Base-by-base conservation (phyloP, 2,888 invertebrate species). In the Therioaphis trifolii region DNA sequence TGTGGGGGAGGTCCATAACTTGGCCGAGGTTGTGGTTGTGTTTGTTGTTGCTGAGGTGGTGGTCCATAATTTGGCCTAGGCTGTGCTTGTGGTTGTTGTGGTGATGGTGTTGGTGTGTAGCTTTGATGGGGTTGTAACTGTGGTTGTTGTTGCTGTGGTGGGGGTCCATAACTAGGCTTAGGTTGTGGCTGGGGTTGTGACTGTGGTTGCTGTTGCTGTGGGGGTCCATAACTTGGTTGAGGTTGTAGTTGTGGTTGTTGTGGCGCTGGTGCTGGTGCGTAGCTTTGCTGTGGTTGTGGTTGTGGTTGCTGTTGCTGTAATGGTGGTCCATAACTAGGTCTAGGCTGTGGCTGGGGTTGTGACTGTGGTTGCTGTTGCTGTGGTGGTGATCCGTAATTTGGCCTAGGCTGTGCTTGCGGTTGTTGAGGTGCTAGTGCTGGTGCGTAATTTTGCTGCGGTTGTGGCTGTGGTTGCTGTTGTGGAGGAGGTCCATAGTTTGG, bases 131-230 rank as follows among this genome's bases (percentile, higher is more conserved):
- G 76, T 52, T 74, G 84, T 68, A 18, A 66, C 14, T 2, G 46
- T 9, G 84, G 58, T 46, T 49, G 66, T 49, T 77, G 63, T 66
- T 78, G 27, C 4, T 2, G 78, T 40, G 0, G 21, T 85, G 89
- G 89, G 15, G 89, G 88, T 55, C 89, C 89, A 84, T 88, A 88
- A 40, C 86, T 86, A 52, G 74, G 21, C 14, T 49, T 61, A 11
- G 74, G 74, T 24, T 69, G 88, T 29, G 86, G 88, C 88, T 87
- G 21, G 29, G 88, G 88, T 74, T 85, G 87, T 35, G 89, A 91
- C 0, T 91, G 89, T 5, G 92, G 91, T 46, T n/a, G 52, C 18
- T 3, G 91, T 12, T 4, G 91, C 15, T 71, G 90, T 12, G 91
- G 71, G n/a, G 75, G 29, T 27, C 52, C 61, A 29, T 84, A 84